Percentiles rank a stretch among this genome's conserved stretches.
Conservation (phyloP, 2,797 vertebrate species). For the Catharus ustulatus region DNA sequence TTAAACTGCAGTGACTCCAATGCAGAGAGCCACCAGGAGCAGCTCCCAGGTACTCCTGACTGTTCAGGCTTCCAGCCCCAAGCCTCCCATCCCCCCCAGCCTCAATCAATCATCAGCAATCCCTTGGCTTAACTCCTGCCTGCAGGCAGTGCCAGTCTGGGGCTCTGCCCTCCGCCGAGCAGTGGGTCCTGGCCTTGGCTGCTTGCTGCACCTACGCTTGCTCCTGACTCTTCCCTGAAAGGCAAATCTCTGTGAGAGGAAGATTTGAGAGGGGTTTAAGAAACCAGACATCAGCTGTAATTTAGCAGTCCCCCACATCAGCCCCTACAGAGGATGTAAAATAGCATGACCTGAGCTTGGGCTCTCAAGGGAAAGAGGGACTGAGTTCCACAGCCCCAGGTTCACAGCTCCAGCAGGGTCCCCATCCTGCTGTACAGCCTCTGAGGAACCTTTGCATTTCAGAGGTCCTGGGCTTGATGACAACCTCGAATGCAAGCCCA, state of each 20-base stretch:
- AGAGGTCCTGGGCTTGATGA: not conserved
- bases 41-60: rapidly evolving
- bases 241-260: not conserved
- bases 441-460: not conserved
- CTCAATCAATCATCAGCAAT: not conserved
- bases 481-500: not conserved
- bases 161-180: not conserved
- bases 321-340: not conserved
- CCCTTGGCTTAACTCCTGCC: not conserved
- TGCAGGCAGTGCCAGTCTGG: not conserved
- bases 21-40: rapidly evolving
- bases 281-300: not conserved
- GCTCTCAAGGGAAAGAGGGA: not conserved
- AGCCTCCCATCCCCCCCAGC: not conserved
- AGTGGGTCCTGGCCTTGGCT: not conserved
- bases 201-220: not conserved
- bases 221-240: not conserved
- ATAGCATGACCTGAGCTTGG: not conserved
- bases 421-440: not conserved
- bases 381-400: not conserved
- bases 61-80: not conserved
- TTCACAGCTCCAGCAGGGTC: not conserved
- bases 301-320: not conserved
- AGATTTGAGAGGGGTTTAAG: not conserved
- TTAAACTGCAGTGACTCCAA: not conserved